Evolutionary conservation across 2,888 invertebrate genomes (phyloP).

Genomic region (Epistrophe grossulariae): DNA sequence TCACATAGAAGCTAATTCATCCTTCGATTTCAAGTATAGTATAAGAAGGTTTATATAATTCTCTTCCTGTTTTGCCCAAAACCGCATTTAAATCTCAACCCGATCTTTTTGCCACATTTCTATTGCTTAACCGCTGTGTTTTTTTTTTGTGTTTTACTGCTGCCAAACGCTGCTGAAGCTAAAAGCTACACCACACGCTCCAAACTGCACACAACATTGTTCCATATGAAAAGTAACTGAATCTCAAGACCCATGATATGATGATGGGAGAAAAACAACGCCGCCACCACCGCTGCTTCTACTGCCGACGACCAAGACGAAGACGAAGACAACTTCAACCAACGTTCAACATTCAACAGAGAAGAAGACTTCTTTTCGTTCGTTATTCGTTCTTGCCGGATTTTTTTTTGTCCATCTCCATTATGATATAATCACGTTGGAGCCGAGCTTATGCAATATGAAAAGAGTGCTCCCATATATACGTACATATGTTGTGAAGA

Average conservation of each 20-base stretch:
- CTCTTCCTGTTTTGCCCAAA: conserved; percentile 73
- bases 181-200: conserved; percentile 20
- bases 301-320: not conserved
- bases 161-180: conserved; percentile 2
- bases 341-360: conserved; percentile 2
- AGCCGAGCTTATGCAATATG: conserved; percentile 68
- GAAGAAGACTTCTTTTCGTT: conserved; percentile 56
- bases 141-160: not conserved
- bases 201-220: conserved; percentile 15
- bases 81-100: conserved; percentile 69
- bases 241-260: conserved; percentile 33
- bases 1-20: conserved; percentile 41
- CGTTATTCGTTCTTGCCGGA: conserved; percentile 37
- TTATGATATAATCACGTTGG: conserved; percentile 71
- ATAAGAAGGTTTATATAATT: conserved; percentile 36
- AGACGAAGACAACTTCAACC: conserved; percentile 23
- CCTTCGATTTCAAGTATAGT: conserved; percentile 55
- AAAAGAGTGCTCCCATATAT: conserved; percentile 57
- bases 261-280: conserved; percentile 9
- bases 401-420: conserved; percentile 61
- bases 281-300: not conserved
- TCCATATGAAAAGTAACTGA: conserved; percentile 67
- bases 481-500: not conserved
- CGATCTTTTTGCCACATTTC: conserved; percentile 65
- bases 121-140: conserved; percentile 59